Percentiles rank a stretch among this genome's conserved stretches.
Evolutionary conservation across 1,140 invertebrate genomes (phyloP).

Genomic region (Panagrolaimus sp.): DNA sequence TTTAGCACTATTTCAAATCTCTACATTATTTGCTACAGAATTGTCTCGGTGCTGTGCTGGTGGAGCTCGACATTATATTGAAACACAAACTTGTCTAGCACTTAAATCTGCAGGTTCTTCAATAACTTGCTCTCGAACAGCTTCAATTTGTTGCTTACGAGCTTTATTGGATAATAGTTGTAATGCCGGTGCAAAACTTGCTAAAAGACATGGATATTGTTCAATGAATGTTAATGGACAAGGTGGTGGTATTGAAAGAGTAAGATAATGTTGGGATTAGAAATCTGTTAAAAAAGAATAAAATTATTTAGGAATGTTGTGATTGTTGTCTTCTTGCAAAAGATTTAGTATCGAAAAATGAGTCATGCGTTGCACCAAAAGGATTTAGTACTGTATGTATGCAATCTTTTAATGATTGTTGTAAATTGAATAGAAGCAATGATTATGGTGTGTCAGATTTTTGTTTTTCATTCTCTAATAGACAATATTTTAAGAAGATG

Average conservation of each 20-base stretch:
- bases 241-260: constrained; percentile 44
- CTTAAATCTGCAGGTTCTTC: constrained; percentile 44
- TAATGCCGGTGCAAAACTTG: constrained; percentile 31
- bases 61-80: constrained; percentile 45
- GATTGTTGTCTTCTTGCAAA: constrained; percentile 56
- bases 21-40: constrained; percentile 17
- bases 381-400: constrained; percentile 53
- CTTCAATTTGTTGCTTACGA: constrained; percentile 55
- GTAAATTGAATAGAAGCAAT: constrained; percentile 19
- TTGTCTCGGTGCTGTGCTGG: constrained; percentile 50
- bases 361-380: constrained; percentile 46
- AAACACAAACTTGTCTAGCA: constrained; percentile 32
- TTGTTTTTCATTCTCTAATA: no score
- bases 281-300: neutral
- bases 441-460: no score
- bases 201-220: constrained; percentile 34
- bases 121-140: constrained; percentile 42
- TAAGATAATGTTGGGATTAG: neutral
- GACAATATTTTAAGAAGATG: no score
- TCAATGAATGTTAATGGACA: constrained; percentile 38
- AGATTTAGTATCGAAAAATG: constrained; percentile 39
- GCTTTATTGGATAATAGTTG: constrained; percentile 48
- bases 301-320: constrained; percentile 49
- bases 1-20: no score
- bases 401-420: constrained; percentile 54